Evolutionary conservation across 2,113 vertebrate species (phyloP).

Genomic region (Sinosuthora webbiana): DNA sequence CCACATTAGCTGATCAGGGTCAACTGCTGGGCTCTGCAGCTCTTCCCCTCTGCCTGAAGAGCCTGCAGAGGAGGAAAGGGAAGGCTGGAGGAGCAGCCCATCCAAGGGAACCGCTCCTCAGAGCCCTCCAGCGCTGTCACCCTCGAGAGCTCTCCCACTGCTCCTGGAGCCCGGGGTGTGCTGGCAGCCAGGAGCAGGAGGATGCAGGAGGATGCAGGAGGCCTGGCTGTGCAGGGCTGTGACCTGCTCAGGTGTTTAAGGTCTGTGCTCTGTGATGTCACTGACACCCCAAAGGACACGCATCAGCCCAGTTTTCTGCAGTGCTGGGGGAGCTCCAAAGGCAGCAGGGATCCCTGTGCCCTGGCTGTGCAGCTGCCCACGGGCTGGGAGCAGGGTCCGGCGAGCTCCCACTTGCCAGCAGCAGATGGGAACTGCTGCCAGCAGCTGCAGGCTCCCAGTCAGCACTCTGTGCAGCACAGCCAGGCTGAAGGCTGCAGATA

Average conservation of each 20-base stretch:
- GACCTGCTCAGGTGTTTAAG: not conserved
- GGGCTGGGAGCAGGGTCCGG: not conserved
- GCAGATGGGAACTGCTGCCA: slow-evolving; percentile 19
- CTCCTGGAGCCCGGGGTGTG: not conserved
- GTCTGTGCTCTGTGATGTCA: not conserved
- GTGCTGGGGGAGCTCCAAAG: not conserved
- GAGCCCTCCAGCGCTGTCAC: not conserved
- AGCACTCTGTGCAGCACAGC: not conserved
- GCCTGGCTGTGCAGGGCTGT: not conserved
- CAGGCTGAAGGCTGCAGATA: slow-evolving; percentile 49
- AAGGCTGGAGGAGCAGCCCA: not conserved
- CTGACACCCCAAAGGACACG: not conserved
- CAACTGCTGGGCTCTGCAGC: not conserved
- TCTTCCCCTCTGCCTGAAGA: not conserved
- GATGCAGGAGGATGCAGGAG: not conserved
- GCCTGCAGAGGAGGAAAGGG: not conserved
- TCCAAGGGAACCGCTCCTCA: not conserved
- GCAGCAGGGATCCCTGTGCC: not conserved
- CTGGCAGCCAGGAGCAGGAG: not conserved
- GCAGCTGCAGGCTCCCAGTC: slow-evolving; percentile 10
- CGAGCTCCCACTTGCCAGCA: not conserved
- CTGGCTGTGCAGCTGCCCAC: not conserved
- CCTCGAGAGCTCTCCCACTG: not conserved
- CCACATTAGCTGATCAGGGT: slow-evolving; percentile 11
- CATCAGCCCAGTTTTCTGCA: fast-evolving